Base-by-base conservation (phyloP, 2,888 invertebrate genomes). In the Melanotus villosus region DNA sequence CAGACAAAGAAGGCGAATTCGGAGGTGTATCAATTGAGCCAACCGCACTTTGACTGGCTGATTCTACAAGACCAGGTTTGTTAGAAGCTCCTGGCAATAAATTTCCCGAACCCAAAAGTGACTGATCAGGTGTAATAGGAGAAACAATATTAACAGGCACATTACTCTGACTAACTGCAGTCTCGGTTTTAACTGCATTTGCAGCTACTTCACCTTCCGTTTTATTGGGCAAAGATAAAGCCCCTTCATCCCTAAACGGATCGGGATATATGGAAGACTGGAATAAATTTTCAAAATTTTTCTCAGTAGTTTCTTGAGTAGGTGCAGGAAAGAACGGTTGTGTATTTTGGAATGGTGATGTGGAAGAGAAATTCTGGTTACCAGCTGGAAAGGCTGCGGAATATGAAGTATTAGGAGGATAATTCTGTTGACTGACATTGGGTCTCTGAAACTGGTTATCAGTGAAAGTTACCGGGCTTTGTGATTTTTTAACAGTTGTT, bases 221-320 rank as follows among this genome's bases (percentile, higher is more conserved):
- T 14, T 72, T 72, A 57, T 65, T 7, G 7, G 3, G 4, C 26
- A 7, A 26, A 3, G 3, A 3, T 3, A 7, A 3, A 7, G 68
- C 57, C 1, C 73, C 69, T 59, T 87, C 87, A 75, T 92, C 91
- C 84, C 90, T 89, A 77, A 92, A 92, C 2, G 91, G 92, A 86
- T 92, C 91, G 16, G 91, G 91, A 84, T 90, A 92, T 36, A 88
- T 88, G 74, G 91, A 87, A 70, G 89, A 87, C 78, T 90, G 90
- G 79, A 91, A 91, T 56, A 92, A 84, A 73, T 88, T 89, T 76
- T 90, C 90, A 72, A 90, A 82, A 73, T 86, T 85, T 62, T 86
- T 85, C 38, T 85, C 85, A 10, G 71, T 75, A 32, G 54, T 16
- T 38, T 75, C 71, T 52, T 68, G 67, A 68, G 64, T 72, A 19